Evolutionary conservation across 2,797 vertebrate species (phyloP).

Genomic region (Silurus aristotelis): DNA sequence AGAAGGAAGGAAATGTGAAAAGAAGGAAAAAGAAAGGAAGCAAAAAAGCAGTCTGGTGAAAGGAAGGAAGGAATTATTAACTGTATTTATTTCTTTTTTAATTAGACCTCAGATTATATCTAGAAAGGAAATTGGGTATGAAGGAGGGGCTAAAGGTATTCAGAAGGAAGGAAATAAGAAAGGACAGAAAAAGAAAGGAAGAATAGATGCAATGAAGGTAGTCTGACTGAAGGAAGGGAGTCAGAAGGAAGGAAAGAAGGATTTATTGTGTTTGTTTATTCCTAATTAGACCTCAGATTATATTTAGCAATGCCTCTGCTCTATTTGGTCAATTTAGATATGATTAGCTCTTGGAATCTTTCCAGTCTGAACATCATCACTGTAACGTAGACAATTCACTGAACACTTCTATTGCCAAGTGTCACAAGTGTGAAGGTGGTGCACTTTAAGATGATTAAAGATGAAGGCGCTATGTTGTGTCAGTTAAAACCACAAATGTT

Average conservation of each 20-base stretch:
- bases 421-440: constrained; percentile 1
- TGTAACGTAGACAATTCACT: neutral
- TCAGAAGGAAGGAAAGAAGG: neutral
- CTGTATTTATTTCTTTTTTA: too few relatives aligned
- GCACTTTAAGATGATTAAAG: neutral
- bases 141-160: too few relatives aligned
- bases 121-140: neutral
- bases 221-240: neutral
- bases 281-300: neutral
- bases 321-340: neutral
- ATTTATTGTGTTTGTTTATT: neutral
- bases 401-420: neutral
- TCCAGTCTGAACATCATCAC: neutral
- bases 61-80: neutral
- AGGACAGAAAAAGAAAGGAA: neutral
- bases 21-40: neutral
- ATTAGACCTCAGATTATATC: too few relatives aligned
- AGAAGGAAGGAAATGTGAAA: neutral
- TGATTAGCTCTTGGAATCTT: neutral
- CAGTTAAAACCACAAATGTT: neutral
- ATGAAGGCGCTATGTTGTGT: neutral
- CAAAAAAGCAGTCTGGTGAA: neutral
- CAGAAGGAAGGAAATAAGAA: too few relatives aligned
- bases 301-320: neutral
- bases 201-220: too few relatives aligned